Percentiles rank a stretch among this genome's conserved stretches.
These are phyloP conservation scores for Pyrocoelia pectoralis DNA, from an alignment of 2,888 invertebrate genomes.

Conservation along the genomic window DNA sequence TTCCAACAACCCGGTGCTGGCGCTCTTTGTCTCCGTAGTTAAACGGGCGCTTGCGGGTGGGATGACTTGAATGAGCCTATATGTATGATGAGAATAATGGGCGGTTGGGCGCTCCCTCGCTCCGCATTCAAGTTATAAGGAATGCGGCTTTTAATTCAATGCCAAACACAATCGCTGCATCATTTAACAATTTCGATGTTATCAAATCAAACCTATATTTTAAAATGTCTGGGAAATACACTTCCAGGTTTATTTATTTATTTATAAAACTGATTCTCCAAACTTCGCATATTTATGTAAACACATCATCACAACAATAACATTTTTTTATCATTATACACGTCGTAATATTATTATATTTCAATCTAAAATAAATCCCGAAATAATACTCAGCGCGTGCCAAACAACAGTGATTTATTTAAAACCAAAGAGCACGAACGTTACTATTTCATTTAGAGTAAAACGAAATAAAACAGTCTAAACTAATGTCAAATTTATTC, in stretches of 20 bases:
- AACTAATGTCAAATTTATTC: too few species aligned
- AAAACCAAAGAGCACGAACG: not conserved
- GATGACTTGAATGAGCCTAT: constrained; percentile 40
- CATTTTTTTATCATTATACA: too few species aligned
- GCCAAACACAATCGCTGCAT: constrained; percentile 41
- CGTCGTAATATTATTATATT: too few species aligned
- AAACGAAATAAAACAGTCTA: too few species aligned
- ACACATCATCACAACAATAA: too few species aligned
- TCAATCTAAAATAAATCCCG: too few species aligned
- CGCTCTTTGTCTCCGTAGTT: constrained; percentile 36
- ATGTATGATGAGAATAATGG: constrained; percentile 41
- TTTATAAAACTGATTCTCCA: too few species aligned
- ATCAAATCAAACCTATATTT: not conserved
- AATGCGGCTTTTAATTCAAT: constrained; percentile 41
- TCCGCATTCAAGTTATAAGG: constrained; percentile 39
- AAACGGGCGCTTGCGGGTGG: constrained; percentile 34
- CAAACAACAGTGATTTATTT: too few species aligned
- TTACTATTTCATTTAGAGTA: too few species aligned
- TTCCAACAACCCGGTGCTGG: constrained; percentile 36
- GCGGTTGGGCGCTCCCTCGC: constrained; percentile 38
- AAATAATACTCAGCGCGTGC: not conserved
- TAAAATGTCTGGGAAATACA: too few species aligned
- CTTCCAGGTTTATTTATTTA: too few species aligned
- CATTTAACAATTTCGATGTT: constrained; percentile 35
- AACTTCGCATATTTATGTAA: too few species aligned